These are phyloP conservation scores for Catagonus wagneri DNA, from an alignment of 2,113 vertebrate species.

Conservation along the genomic window DNA sequence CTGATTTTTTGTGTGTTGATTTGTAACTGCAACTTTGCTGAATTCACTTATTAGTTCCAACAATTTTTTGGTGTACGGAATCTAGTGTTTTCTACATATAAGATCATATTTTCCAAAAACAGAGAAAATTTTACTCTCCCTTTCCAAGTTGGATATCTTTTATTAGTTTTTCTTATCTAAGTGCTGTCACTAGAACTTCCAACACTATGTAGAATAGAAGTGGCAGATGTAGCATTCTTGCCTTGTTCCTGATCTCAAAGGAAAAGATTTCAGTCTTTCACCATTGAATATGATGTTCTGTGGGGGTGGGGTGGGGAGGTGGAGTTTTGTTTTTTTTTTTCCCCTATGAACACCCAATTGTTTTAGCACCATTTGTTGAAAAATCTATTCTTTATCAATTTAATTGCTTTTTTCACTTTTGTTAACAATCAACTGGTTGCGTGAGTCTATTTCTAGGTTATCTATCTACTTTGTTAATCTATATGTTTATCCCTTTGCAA, in stretches of 20 bases:
- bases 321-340: not conserved
- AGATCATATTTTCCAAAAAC: not conserved
- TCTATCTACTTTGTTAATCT: not conserved
- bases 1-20: not conserved
- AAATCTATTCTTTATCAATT: not conserved
- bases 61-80: not conserved
- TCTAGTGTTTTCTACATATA: not conserved
- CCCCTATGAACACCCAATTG: not conserved
- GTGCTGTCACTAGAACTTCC: not conserved
- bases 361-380: not conserved
- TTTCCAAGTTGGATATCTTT: not conserved
- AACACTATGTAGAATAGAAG: not conserved
- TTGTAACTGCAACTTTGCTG: not conserved
- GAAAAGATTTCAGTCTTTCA: not conserved
- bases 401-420: not conserved
- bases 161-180: not conserved
- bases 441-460: not conserved
- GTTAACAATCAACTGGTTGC: not conserved
- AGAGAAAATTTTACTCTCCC: not conserved
- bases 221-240: not conserved
- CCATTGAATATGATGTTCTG: not conserved
- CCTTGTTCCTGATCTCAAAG: not conserved
- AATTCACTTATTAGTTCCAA: conserved; percentile 4
- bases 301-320: not conserved
- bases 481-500: not conserved